Evolutionary conservation across 2,797 vertebrate species (phyloP).

Genomic region (Natrix natrix): DNA sequence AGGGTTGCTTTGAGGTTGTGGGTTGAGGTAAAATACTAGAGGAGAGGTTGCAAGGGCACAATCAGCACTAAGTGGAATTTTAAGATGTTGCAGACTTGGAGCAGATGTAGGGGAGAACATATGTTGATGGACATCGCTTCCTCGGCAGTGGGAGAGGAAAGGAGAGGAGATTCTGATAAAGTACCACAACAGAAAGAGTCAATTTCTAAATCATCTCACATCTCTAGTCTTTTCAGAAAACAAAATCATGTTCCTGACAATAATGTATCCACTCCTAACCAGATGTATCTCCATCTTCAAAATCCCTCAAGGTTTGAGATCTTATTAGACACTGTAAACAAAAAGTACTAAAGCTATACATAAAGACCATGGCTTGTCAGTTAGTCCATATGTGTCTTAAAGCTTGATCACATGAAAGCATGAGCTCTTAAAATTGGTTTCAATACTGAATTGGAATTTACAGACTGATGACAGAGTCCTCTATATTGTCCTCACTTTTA

Average conservation of each 20-base stretch:
- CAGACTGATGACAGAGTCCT: not conserved
- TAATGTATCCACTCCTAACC: not conserved
- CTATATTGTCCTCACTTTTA: not conserved
- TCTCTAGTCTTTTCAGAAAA: not conserved
- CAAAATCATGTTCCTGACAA: not conserved
- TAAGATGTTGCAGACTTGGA: slow-evolving; percentile 76
- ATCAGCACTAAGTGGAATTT: slow-evolving; percentile 79
- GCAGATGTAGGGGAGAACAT: slow-evolving; percentile 83
- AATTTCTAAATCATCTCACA: slow-evolving; percentile 55
- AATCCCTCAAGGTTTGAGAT: not conserved
- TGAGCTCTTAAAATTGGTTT: slow-evolving; percentile 46
- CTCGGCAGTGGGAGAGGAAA: slow-evolving; percentile 86
- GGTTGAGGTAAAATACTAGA: slow-evolving; percentile 76
- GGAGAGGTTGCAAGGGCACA: slow-evolving; percentile 80
- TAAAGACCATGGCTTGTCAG: not conserved
- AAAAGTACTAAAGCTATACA: slow-evolving; percentile 18
- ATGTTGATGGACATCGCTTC: slow-evolving; percentile 88
- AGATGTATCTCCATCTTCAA: not conserved
- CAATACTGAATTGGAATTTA: slow-evolving; percentile 49
- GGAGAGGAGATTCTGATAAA: slow-evolving; percentile 90
- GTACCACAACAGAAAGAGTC: slow-evolving; percentile 63
- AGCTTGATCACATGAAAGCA: slow-evolving; percentile 41
- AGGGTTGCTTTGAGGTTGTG: slow-evolving; percentile 75
- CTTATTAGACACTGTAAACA: slow-evolving; percentile 1
- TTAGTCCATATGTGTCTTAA: slow-evolving; percentile 40